These are phyloP conservation scores for Diorhabda elongata DNA, from an alignment of 1,140 invertebrate species.

Conservation along the genomic window DNA sequence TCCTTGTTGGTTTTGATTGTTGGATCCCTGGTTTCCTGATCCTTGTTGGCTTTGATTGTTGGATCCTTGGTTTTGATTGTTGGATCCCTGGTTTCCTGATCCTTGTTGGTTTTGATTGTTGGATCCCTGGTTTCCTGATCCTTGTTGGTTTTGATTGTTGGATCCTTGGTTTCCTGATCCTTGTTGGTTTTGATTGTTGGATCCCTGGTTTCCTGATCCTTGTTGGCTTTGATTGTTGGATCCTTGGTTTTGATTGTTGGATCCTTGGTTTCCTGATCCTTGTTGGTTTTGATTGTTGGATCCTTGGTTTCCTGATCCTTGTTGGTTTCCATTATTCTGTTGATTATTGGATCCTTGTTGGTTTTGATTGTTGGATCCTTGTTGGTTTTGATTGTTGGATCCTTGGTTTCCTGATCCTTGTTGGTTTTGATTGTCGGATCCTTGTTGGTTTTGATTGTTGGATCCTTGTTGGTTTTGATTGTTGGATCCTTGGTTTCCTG, in stretches of 20 bases:
- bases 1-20: conserved; percentile 15
- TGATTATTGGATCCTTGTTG: conserved; percentile 17
- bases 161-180: conserved; percentile 10
- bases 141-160: conserved; percentile 12
- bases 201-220: neutral
- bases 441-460: conserved; percentile 4
- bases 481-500: conserved; percentile 12
- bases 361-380: conserved; percentile 8
- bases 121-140: conserved; percentile 9
- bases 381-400: conserved; percentile 14
- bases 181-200: conserved; percentile 1
- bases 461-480: conserved; percentile 20
- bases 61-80: neutral
- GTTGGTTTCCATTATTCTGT: conserved; percentile 8
- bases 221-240: conserved; percentile 14
- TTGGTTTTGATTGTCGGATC: conserved; percentile 8
- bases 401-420: neutral
- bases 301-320: neutral
- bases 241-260: conserved; percentile 24
- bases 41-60: neutral
- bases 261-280: conserved; percentile 10
- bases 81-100: conserved; percentile 8
- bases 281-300: conserved; percentile 27
- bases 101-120: conserved; percentile 11
- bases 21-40: neutral